phyloP scores from a whole-genome alignment of 1,140 invertebrate species.

The Pseudomyrmex flavicornis region DNA sequence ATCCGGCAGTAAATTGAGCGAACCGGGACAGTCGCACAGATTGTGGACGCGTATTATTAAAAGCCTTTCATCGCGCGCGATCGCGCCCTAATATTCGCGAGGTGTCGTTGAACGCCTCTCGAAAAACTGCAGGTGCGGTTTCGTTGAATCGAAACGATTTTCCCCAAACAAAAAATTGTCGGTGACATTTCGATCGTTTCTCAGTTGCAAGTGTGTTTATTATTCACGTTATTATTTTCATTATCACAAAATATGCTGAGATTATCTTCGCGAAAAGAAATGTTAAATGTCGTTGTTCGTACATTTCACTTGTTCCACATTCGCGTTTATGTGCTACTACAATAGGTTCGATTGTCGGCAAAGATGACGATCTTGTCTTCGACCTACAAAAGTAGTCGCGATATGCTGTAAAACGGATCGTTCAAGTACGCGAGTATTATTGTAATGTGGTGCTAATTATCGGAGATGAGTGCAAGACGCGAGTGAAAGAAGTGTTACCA shows the following conservation, averaged over 20 bases:
- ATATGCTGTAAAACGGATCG: constrained; percentile 25
- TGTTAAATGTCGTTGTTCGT: not conserved
- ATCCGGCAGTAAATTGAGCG: constrained; percentile 68
- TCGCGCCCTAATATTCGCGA: not conserved
- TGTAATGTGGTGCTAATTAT: constrained; percentile 62
- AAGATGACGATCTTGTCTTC: constrained; percentile 5
- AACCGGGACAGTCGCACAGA: constrained; percentile 62
- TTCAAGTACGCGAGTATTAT: constrained; percentile 8
- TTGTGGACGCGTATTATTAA: constrained; percentile 36
- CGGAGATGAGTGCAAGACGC: constrained; percentile 27
- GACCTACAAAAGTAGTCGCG: constrained; percentile 44
- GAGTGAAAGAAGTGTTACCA: constrained; percentile 61
- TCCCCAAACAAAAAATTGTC: not conserved
- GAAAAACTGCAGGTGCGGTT: constrained; percentile 2
- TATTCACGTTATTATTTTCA: not conserved
- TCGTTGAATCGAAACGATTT: not conserved
- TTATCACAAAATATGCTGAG: not conserved
- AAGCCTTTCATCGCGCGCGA: constrained; percentile 29
- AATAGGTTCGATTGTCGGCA: not conserved
- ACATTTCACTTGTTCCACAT: not conserved
- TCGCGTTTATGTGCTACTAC: not conserved
- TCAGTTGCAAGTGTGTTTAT: not conserved
- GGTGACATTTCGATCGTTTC: not conserved
- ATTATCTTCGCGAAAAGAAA: not conserved
- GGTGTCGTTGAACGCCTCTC: constrained; percentile 31